Conservation (phyloP, 2,113 vertebrate species). For the Cyanoramphus novaezelandiae region DNA sequence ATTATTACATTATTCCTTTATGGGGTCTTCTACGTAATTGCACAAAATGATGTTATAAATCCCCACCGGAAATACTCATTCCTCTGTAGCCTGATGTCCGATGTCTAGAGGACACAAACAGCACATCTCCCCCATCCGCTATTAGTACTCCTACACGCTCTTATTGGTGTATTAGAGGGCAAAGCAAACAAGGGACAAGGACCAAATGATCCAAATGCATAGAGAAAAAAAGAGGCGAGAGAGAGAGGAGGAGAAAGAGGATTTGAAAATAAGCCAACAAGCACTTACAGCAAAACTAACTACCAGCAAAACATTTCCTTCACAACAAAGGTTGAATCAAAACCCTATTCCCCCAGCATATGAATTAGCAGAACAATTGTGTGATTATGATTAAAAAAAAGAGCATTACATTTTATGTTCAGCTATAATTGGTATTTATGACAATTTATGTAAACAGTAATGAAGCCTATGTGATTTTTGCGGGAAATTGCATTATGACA, state of each 20-base stretch:
- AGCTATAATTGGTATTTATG: slow-evolving; percentile 86
- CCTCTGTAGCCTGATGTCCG: neutral
- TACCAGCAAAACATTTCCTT: slow-evolving; percentile 69
- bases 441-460: slow-evolving; percentile 88
- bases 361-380: slow-evolving; percentile 83
- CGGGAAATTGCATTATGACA: slow-evolving; percentile 83
- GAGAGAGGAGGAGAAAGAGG: neutral
- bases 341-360: slow-evolving; percentile 75
- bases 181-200: slow-evolving; percentile 53
- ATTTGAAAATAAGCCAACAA: slow-evolving; percentile 75
- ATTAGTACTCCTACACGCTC: slow-evolving; percentile 33
- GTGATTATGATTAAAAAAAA: slow-evolving; percentile 82
- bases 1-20: slow-evolving; percentile 77
- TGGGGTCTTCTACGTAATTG: slow-evolving; percentile 69
- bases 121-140: slow-evolving; percentile 38
- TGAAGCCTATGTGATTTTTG: slow-evolving; percentile 84
- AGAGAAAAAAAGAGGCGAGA: neutral
- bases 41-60: slow-evolving; percentile 78
- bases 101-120: slow-evolving; percentile 69
- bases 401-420: slow-evolving; percentile 85
- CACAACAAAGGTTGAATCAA: slow-evolving; percentile 78
- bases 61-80: slow-evolving; percentile 63
- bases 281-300: slow-evolving; percentile 68
- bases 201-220: slow-evolving; percentile 58
- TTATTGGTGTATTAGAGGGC: slow-evolving; percentile 65